Conservation (phyloP, 2,797 vertebrate species). For the Anas bahamensis region DNA sequence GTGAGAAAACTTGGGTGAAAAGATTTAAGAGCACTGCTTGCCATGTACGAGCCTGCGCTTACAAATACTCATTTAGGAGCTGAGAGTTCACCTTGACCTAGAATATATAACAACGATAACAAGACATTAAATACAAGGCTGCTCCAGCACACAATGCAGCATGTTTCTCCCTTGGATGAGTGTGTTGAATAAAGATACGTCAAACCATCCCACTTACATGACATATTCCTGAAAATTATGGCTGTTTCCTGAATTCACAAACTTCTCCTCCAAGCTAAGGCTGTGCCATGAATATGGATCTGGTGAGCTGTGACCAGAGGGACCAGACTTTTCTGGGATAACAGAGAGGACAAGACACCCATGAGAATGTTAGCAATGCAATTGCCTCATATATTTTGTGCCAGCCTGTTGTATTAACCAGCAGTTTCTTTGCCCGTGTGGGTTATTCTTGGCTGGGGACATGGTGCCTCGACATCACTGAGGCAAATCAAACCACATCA, state of each 20-base stretch:
- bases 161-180: constrained; percentile 12
- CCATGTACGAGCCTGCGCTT: background rate
- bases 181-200: background rate
- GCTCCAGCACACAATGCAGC: background rate
- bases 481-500: background rate
- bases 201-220: background rate
- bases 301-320: background rate
- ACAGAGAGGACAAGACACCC: background rate
- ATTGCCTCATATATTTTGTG: accelerated
- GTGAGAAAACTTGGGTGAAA: constrained; percentile 29
- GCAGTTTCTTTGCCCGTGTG: background rate
- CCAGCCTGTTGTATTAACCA: background rate
- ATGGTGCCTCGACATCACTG: accelerated
- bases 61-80: constrained; percentile 61
- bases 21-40: constrained; percentile 67
- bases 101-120: constrained; percentile 50
- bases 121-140: constrained; percentile 42
- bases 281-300: background rate
- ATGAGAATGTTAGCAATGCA: accelerated
- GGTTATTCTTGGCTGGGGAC: background rate
- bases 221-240: background rate
- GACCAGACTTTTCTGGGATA: background rate
- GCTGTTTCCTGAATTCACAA: background rate
- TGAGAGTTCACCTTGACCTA: constrained; percentile 73
- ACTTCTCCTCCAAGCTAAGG: background rate